Conservation (phyloP, 2,888 invertebrate genomes). For the Troglohyphantes excavatus region DNA sequence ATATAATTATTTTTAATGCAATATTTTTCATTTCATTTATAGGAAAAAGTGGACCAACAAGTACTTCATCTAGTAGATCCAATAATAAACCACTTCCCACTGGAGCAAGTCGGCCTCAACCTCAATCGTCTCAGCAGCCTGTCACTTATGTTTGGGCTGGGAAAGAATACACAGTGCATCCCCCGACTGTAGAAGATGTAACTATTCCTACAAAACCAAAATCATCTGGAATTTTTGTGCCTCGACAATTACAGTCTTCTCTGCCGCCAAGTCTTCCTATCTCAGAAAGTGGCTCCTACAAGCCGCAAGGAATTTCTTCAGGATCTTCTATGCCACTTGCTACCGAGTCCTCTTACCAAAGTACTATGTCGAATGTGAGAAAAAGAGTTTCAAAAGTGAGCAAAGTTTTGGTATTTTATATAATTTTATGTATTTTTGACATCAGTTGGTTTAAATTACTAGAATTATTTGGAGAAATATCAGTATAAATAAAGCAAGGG, state of each 20-base stretch:
- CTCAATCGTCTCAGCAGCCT: constrained; percentile 18
- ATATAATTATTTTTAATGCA: too few species aligned
- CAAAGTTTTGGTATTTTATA: neutral
- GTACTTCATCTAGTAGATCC: neutral
- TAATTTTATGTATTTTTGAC: neutral
- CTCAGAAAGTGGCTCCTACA: neutral
- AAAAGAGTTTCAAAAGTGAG: constrained; percentile 59
- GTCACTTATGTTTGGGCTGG: constrained; percentile 77
- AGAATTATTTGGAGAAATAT: too few species aligned
- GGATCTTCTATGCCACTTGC: neutral
- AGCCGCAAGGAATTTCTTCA: neutral
- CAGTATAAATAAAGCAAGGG: too few species aligned
- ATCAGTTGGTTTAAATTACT: too few species aligned
- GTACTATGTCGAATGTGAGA: constrained; percentile 63
- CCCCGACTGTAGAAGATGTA: neutral
- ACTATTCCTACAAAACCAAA: neutral
- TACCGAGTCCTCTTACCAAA: constrained; percentile 54
- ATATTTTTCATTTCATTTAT: neutral
- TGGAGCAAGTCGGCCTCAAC: neutral
- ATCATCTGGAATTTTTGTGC: constrained; percentile 32
- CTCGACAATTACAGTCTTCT: constrained; percentile 43
- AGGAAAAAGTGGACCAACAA: neutral
- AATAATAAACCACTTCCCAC: neutral
- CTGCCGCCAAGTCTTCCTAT: neutral
- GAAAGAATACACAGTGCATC: constrained; percentile 73